Percentiles rank a stretch among this genome's conserved stretches.
These are phyloP conservation scores for Gallinago nigripennis DNA, from an alignment of 2,797 vertebrate species.

Conservation along the genomic window DNA sequence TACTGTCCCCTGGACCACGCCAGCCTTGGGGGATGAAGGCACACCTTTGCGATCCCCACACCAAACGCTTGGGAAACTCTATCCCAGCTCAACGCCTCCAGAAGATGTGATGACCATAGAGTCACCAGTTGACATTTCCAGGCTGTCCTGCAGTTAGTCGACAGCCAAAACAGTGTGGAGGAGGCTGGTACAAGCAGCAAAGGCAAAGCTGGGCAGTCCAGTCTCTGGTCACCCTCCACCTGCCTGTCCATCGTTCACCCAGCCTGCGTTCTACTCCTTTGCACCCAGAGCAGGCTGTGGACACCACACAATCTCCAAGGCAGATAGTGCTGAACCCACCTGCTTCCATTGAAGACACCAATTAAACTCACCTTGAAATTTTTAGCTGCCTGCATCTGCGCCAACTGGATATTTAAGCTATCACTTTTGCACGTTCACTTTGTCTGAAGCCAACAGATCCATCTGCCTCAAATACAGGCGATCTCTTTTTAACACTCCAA, in stretches of 20 bases:
- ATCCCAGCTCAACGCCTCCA: background rate
- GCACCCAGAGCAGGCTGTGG: accelerated
- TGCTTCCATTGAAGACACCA: background rate
- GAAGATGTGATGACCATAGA: background rate
- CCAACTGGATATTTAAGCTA: background rate
- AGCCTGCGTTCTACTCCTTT: background rate
- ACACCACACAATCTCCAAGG: background rate
- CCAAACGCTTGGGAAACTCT: background rate
- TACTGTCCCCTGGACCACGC: background rate
- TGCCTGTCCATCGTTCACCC: accelerated
- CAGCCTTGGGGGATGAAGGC: background rate
- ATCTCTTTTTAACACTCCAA: constrained; percentile 49
- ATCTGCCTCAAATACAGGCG: constrained; percentile 36
- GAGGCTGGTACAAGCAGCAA: background rate
- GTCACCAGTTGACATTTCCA: background rate
- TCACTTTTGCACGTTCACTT: background rate
- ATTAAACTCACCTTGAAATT: constrained; percentile 3
- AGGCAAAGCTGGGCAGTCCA: accelerated
- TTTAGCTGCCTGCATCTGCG: background rate
- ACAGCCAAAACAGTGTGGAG: accelerated
- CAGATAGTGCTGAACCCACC: background rate
- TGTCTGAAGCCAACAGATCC: constrained; percentile 49
- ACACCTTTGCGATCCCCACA: background rate
- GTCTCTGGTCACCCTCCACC: background rate
- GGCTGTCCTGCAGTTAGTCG: accelerated